Conservation (phyloP, 2,888 invertebrate genomes). For the Masnerella sp. region DNA sequence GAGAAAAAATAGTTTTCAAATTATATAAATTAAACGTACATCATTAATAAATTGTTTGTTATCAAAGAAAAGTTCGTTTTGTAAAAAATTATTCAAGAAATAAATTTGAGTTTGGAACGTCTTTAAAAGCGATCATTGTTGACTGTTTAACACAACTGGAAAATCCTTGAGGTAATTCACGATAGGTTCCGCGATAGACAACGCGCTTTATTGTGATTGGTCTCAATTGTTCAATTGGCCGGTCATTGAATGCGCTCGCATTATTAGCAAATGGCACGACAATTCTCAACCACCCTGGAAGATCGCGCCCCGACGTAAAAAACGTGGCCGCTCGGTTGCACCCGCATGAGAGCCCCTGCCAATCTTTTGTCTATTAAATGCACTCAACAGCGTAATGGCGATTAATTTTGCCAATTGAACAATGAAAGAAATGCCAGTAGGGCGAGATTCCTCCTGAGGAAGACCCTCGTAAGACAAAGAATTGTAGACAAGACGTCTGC, state of each 20-base stretch:
- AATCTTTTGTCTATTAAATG: slow-evolving; percentile 75
- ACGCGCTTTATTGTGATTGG: slow-evolving; percentile 75
- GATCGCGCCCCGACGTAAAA: slow-evolving; percentile 51
- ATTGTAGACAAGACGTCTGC: slow-evolving; percentile 20
- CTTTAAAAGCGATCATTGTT: too few species aligned
- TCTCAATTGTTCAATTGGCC: slow-evolving; percentile 77
- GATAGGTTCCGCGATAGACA: slow-evolving; percentile 56
- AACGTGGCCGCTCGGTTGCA: slow-evolving; percentile 43
- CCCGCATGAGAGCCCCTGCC: slow-evolving; percentile 71
- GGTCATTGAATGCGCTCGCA: slow-evolving; percentile 74
- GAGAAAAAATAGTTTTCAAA: too few species aligned
- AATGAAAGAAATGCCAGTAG: slow-evolving; percentile 72
- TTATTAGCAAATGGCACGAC: slow-evolving; percentile 69
- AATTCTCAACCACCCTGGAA: slow-evolving; percentile 63
- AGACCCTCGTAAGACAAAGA: slow-evolving; percentile 48
- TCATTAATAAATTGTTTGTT: too few species aligned
- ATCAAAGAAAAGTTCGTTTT: too few species aligned
- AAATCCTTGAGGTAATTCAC: slow-evolving; percentile 54
- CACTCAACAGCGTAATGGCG: slow-evolving; percentile 73
- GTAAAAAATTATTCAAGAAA: too few species aligned
- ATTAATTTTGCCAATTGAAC: slow-evolving; percentile 75
- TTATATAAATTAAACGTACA: too few species aligned
- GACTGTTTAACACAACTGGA: too few species aligned
- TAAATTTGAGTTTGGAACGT: too few species aligned
- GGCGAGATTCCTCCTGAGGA: slow-evolving; percentile 65